Evolutionary conservation across 2,888 invertebrate genomes (phyloP), one percentile per base, ranked within the genome.

Genomic region (Athrips mouffetella): DNA sequence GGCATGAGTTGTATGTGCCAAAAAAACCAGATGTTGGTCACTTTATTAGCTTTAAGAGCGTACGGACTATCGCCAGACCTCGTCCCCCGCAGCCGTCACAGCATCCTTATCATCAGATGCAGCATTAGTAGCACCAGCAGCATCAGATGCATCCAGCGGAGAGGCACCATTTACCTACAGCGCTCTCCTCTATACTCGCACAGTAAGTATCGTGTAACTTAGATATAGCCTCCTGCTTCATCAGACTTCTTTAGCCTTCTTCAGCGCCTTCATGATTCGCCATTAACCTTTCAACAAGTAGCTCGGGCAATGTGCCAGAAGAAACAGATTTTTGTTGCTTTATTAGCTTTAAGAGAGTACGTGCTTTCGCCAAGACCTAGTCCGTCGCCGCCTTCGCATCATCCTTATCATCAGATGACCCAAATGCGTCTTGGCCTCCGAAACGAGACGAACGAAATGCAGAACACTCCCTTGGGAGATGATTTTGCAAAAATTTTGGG

Each of bases 21-120:
- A 77, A 93, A 92, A 73, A 96, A 96, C 76, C 93, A 93, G 75
- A 96, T 97, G 92, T 88, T 97, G 59, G 96, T 96, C 30, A 92
- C 93, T 35, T 80, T 97, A 62, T 81, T 97, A 69, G 95, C 94
- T 76, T 59, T 81, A 62, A 78, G 85, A 29, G 63, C 68, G 18
- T 77, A 73, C 59, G 67, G 68, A 37, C 67, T 73, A 31, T 58
- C 70, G 11, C 56, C 64, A 67, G 74, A 3, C 63, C 70, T 8
- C 70, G 73, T 42, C 62, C 58, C 21, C 65, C 71, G 27, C 67
- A 85, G 51, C 68, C 79, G 51, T 69, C 67, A 31, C 67, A 54
- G 64, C 70, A 58, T 59, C 73, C 64, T 60, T 55, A 48, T 42
- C 58, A 53, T 33, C 70, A 55, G 70, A 53, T 53, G 39, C 53